Percentiles rank a stretch among this genome's conserved stretches.
These are phyloP conservation scores for Rhabdophis nuchalis DNA, from an alignment of 2,797 vertebrate species.

Conservation along the genomic window DNA sequence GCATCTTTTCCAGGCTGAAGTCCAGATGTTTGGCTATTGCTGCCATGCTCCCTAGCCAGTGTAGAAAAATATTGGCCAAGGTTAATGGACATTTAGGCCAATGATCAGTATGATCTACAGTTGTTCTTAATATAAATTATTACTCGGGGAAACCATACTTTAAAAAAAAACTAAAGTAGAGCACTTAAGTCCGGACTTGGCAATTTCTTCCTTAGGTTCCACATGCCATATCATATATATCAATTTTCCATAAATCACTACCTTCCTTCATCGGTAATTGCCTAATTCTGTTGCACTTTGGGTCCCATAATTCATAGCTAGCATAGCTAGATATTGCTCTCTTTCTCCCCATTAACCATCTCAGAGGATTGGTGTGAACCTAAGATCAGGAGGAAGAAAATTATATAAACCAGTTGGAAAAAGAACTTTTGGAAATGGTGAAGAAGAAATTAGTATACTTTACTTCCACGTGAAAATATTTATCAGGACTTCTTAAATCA, in stretches of 20 bases:
- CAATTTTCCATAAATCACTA: neutral
- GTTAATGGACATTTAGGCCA: neutral
- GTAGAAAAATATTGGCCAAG: neutral
- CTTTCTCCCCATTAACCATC: neutral
- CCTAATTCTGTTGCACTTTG: neutral
- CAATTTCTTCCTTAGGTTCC: neutral
- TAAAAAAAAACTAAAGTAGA: neutral
- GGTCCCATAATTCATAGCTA: neutral
- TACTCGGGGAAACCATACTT: neutral
- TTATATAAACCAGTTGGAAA: neutral
- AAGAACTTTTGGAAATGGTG: neutral
- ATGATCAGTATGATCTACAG: neutral
- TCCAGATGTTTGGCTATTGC: neutral
- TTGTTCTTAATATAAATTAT: neutral
- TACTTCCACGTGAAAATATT: neutral
- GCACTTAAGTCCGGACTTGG: neutral
- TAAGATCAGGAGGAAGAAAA: neutral
- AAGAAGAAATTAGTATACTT: neutral
- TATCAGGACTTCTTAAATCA: neutral
- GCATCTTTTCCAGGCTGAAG: neutral
- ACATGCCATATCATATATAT: neutral
- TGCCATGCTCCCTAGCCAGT: neutral
- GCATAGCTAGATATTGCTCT: neutral
- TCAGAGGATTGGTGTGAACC: neutral
- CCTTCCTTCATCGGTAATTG: neutral